Base-by-base conservation (phyloP, 2,888 invertebrate genomes). In the Thymelicus lineola region DNA sequence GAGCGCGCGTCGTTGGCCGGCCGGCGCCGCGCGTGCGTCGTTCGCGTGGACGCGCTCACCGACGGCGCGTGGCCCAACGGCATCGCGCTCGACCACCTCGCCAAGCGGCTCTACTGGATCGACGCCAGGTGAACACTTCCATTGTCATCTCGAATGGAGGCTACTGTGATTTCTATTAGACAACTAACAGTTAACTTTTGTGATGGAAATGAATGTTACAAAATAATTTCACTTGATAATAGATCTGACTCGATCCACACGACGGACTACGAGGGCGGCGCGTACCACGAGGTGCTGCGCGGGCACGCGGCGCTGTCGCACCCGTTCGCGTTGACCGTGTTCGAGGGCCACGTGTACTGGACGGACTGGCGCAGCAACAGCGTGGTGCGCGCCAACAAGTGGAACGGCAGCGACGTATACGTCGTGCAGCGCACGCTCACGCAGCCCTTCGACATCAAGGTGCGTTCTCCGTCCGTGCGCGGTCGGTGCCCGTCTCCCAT, bases 301-400 rank as follows among this genome's bases (percentile, higher is more conserved):
- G 96, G 96, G 66, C 96, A 97, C 84, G 96, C 96, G 71, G 95
- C 96, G 78, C 91, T 97, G 67, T 96, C 97, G 61, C 98, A 98
- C 94, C 98, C 98, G 0, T 98, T 98, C 93, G 97, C 98, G 60
- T 96, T 98, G 74, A 95, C 97, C 0, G 94, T 98, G 71, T 98
- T 97, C 91, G 98, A 97, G 84, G 96, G 96, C 82, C 96, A 97
- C 87, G 96, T 98, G 12, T 98, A 97, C 91, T 98, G 98, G 98
- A 98, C 98, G 0, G 98, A 98, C 91, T 98, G 98, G 98, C 95
- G 97, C 75, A 96, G 96, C 69, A 97, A 97, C 85, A 96, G 97
- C 73, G 97, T 98, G 4, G 96, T 97, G 77, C 94, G 97, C 80
- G 98, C 98, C 42, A 97, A 97, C 91, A 98, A 98, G 90, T 98